These are phyloP conservation scores for Poeciliopsis presidionis DNA, from an alignment of 2,797 vertebrate genomes.

Conservation along the genomic window DNA sequence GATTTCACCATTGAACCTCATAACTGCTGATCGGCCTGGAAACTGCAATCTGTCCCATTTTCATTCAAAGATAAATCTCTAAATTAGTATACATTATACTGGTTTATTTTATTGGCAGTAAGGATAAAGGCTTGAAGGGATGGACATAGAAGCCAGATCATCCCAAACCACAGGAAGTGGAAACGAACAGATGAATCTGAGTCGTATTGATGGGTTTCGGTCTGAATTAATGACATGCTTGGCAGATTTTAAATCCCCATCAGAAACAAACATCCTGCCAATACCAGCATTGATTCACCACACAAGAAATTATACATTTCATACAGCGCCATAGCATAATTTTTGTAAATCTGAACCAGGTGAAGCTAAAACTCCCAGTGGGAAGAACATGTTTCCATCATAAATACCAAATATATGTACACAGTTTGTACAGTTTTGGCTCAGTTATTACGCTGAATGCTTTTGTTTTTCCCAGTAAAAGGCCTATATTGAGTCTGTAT, in stretches of 20 bases:
- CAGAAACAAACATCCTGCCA: slow-evolving; percentile 50
- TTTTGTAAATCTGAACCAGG: too few species aligned
- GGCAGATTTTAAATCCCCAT: slow-evolving; percentile 42
- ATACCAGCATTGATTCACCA: slow-evolving; percentile 55
- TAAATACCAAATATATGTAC: too few species aligned
- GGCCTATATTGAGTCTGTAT: too few species aligned
- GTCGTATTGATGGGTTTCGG: slow-evolving; percentile 9
- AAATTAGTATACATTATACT: not conserved
- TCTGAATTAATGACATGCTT: slow-evolving; percentile 56
- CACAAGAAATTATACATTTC: not conserved
- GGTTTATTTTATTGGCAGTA: not conserved
- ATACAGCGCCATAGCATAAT: too few species aligned
- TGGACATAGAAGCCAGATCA: slow-evolving; percentile 47
- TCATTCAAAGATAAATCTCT: not conserved
- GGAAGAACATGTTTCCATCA: too few species aligned
- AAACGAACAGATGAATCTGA: slow-evolving; percentile 44
- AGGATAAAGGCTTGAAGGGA: slow-evolving; percentile 11
- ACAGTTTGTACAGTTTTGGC: too few species aligned
- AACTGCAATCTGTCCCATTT: not conserved
- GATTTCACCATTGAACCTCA: too few species aligned
- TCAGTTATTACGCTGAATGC: too few species aligned
- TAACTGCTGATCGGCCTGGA: too few species aligned
- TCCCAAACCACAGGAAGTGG: slow-evolving; percentile 44
- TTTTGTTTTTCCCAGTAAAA: too few species aligned
- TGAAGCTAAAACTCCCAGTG: too few species aligned